Base-by-base conservation (phyloP, 2,797 vertebrate species). In the Platalea minor region DNA sequence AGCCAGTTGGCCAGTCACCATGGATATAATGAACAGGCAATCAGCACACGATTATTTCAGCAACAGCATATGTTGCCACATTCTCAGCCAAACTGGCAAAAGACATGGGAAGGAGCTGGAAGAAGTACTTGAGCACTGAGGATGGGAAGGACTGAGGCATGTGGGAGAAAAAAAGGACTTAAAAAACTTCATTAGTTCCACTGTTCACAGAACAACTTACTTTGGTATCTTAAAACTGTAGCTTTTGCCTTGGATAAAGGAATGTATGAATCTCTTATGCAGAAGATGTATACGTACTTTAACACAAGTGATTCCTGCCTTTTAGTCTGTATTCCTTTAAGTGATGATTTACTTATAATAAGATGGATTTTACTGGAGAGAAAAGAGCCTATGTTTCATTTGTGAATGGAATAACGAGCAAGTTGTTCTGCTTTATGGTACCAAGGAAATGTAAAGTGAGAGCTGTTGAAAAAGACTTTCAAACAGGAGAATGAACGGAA, bases 51-150 rank as follows among this genome's bases (percentile, higher is more conserved):
- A 59, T 95, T 88, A 86, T 88, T 95, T 95, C 92, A 95, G 86
- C 93, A 95, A 85, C 11, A 61, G 69, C 93, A 88, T 95, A 93
- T 96, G 94, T 20, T 92, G 86, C 88, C 92, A 89, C 24, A 46
- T 86, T 94, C 85, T 90, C 80, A 95, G 94, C 93, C 96, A 97
- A 93, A 87, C 95, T 95, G 95, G 65, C 90, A 97, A 96, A 97
- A 94, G 94, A 82, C 93, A 94, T 9, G 18, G 91, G 88, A 81
- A 91, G 61, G 50, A 88, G 77, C 35, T 90, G 90, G 61, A 91
- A 93, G 37, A 91, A 93, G 51, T 61, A 81, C 73, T 94, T 81
- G 59, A 86, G 57, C 61, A 83, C 45, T 26, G 31, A 74, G 21
- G 65, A 83, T 61, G 31, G 76, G 57, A 90, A 93, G 60, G 64